phyloP scores from a whole-genome alignment of 2,888 invertebrate species.

The Tinea trinotella region DNA sequence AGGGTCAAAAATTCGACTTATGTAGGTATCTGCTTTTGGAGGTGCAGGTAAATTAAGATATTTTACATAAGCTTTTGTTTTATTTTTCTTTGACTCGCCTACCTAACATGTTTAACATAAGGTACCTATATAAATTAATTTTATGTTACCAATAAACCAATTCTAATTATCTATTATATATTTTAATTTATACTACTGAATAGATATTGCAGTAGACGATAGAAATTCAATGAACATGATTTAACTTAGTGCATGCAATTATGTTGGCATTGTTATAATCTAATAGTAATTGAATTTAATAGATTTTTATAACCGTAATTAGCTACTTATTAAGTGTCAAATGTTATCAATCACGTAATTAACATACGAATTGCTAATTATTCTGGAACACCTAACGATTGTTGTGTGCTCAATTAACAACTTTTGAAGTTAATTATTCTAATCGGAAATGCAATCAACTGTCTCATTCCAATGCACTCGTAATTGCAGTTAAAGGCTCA shows the following conservation, averaged over 20 bases:
- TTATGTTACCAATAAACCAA: no score
- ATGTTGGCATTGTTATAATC: background rate
- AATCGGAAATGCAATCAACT: conserved; percentile 46
- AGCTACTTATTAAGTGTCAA: background rate
- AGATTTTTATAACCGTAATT: background rate
- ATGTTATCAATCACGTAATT: conserved; percentile 9
- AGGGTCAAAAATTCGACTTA: background rate
- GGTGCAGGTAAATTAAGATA: conserved; percentile 14
- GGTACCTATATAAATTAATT: no score
- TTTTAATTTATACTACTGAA: no score
- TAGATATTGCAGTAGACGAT: no score
- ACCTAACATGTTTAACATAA: conserved; percentile 8
- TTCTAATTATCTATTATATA: no score
- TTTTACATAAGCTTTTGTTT: conserved; percentile 11
- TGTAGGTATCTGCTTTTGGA: conserved; percentile 8
- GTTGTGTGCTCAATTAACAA: conserved; percentile 26
- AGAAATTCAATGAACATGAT: background rate
- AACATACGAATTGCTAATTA: background rate
- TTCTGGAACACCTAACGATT: background rate
- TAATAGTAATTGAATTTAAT: background rate
- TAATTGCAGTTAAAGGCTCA: conserved; percentile 32
- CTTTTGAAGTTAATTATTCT: conserved; percentile 36
- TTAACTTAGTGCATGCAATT: background rate
- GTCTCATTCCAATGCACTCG: conserved; percentile 40
- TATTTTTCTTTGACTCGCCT: background rate